Conservation (phyloP, 1,140 invertebrate genomes). For the Eumeta japonica region DNA sequence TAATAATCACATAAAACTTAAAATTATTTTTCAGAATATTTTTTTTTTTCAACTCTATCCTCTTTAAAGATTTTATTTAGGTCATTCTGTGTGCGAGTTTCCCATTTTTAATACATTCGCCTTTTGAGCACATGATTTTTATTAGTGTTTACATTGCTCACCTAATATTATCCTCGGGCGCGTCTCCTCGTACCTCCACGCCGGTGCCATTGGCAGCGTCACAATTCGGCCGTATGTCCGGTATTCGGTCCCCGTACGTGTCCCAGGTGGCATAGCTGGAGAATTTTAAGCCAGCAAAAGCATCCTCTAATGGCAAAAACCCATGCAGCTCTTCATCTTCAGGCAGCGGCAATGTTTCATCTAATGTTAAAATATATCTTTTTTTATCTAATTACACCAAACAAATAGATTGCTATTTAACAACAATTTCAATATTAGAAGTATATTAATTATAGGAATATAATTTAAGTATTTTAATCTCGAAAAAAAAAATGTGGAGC, state of each 20-base stretch:
- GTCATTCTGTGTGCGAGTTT: neutral
- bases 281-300: slow-evolving; percentile 59
- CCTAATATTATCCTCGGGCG: slow-evolving; percentile 18
- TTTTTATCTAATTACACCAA: neutral
- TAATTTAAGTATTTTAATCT: too few relatives aligned
- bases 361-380: too few relatives aligned
- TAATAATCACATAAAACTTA: too few relatives aligned
- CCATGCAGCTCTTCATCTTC: slow-evolving; percentile 80
- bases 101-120: too few relatives aligned
- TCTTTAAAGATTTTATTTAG: too few relatives aligned
- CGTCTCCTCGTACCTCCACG: slow-evolving; percentile 7
- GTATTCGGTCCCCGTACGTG: slow-evolving; percentile 23
- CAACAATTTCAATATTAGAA: too few relatives aligned
- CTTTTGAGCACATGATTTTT: neutral
- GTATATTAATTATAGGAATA: slow-evolving; percentile 3
- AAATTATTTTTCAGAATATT: too few relatives aligned
- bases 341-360: slow-evolving; percentile 66
- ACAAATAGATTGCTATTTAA: too few relatives aligned
- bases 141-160: slow-evolving; percentile 9
- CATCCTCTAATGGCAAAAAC: slow-evolving; percentile 70
- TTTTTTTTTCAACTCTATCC: too few relatives aligned
- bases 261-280: slow-evolving; percentile 35
- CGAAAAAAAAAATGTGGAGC: too few relatives aligned
- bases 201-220: too few relatives aligned
- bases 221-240: too few relatives aligned